Evolutionary conservation across 2,797 vertebrate species (phyloP).

Genomic region (Hemibagrus guttatus): DNA sequence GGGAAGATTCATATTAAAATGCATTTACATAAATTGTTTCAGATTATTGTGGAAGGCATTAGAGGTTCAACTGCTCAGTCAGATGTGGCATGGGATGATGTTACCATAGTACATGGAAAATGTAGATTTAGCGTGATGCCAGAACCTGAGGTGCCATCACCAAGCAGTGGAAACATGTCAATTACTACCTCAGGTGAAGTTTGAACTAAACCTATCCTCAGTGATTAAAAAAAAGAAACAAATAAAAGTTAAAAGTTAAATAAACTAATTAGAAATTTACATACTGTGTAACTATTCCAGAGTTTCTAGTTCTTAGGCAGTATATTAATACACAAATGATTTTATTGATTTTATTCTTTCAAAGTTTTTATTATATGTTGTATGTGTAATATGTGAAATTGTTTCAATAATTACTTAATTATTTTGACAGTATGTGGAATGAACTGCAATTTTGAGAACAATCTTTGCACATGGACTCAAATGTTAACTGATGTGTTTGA

Average conservation of each 20-base stretch:
- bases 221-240: background rate
- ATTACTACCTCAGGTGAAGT: constrained; percentile 22
- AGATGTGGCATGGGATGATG: constrained; percentile 81
- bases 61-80: constrained; percentile 73
- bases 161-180: background rate
- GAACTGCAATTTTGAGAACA: constrained; percentile 68
- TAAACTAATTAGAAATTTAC: background rate
- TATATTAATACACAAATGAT: background rate
- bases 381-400: background rate
- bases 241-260: background rate
- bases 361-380: background rate
- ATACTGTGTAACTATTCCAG: background rate
- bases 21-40: constrained; percentile 24
- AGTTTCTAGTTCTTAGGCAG: background rate
- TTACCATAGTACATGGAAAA: constrained; percentile 69
- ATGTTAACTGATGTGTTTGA: constrained; percentile 72
- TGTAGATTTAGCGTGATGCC: constrained; percentile 61
- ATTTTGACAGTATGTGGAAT: constrained; percentile 53
- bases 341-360: background rate
- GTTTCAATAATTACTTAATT: background rate
- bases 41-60: constrained; percentile 82
- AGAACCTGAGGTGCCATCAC: background rate
- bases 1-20: background rate
- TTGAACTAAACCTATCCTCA: background rate
- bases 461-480: constrained; percentile 72